phyloP scores from a whole-genome alignment of 2,888 invertebrate species.

The Laspeyria flexula region DNA sequence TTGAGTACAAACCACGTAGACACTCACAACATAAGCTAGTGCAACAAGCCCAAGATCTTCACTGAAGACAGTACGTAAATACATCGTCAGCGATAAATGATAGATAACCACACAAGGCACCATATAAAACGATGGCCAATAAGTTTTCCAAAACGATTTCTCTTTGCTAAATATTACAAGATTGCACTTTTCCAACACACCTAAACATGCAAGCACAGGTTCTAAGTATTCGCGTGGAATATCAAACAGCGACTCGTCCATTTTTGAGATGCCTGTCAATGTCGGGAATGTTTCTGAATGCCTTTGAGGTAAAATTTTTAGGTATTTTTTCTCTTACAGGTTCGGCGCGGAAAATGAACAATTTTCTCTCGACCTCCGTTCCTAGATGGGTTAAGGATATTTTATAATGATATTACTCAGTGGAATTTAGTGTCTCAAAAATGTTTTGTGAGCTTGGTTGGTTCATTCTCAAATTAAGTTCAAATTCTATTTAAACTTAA shows the following conservation, averaged over 20 bases:
- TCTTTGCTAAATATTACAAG: slow-evolving; percentile 32
- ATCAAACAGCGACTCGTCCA: slow-evolving; percentile 28
- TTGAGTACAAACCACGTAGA: slow-evolving; percentile 45
- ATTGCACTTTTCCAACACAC: slow-evolving; percentile 34
- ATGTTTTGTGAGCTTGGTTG: too few species aligned
- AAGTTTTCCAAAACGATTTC: slow-evolving; percentile 13
- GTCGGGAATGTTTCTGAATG: neutral
- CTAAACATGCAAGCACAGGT: slow-evolving; percentile 34
- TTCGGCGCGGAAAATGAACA: neutral
- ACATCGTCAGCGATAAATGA: slow-evolving; percentile 26
- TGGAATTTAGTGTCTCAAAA: too few species aligned
- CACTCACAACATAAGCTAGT: slow-evolving; percentile 40
- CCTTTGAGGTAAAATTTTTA: neutral
- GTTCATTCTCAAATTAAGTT: too few species aligned
- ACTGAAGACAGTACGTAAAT: slow-evolving; percentile 29
- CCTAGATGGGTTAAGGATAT: too few species aligned
- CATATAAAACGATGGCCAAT: slow-evolving; percentile 27
- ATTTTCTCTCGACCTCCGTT: neutral
- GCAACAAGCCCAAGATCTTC: slow-evolving; percentile 38
- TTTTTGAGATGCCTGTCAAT: slow-evolving; percentile 11
- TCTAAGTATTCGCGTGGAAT: slow-evolving; percentile 39
- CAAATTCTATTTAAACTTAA: too few species aligned
- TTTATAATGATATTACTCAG: too few species aligned
- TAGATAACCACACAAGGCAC: slow-evolving; percentile 25
- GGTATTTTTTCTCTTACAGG: neutral